Evolutionary conservation across 2,797 vertebrate genomes (phyloP).

Genomic region (Ispidina picta): DNA sequence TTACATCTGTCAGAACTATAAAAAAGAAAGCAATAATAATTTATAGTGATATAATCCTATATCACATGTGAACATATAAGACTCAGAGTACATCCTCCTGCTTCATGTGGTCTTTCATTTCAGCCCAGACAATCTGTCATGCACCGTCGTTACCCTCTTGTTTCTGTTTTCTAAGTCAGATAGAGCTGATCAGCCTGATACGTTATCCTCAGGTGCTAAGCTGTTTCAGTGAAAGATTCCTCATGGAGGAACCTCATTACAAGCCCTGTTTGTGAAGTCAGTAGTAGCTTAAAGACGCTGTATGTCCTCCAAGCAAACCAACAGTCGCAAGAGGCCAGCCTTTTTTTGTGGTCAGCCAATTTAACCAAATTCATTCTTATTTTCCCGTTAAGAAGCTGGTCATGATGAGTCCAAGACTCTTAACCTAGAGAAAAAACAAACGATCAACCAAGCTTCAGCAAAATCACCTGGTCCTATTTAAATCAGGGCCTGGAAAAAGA

Average conservation of each 20-base stretch:
- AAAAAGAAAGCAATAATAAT: background rate
- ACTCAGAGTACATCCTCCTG: background rate
- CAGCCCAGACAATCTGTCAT: background rate
- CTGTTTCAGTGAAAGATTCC: background rate
- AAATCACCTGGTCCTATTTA: background rate
- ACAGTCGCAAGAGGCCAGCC: background rate
- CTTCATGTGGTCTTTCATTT: background rate
- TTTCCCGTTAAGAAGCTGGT: background rate
- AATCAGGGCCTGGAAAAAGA: background rate
- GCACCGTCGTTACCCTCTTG: rapidly evolving
- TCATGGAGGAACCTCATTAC: background rate
- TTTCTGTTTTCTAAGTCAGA: background rate
- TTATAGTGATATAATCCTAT: background rate
- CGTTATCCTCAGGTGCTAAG: background rate
- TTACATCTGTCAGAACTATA: background rate
- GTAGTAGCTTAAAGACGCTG: background rate
- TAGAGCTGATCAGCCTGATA: background rate
- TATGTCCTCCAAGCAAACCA: background rate
- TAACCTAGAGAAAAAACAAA: background rate
- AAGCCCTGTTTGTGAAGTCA: background rate
- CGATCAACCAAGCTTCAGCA: background rate
- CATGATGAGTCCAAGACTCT: background rate
- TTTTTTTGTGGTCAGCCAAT: background rate
- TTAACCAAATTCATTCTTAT: background rate
- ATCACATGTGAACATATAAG: background rate